phyloP scores from a whole-genome alignment of 2,113 vertebrate species.

The Odocoileus virginianus region DNA sequence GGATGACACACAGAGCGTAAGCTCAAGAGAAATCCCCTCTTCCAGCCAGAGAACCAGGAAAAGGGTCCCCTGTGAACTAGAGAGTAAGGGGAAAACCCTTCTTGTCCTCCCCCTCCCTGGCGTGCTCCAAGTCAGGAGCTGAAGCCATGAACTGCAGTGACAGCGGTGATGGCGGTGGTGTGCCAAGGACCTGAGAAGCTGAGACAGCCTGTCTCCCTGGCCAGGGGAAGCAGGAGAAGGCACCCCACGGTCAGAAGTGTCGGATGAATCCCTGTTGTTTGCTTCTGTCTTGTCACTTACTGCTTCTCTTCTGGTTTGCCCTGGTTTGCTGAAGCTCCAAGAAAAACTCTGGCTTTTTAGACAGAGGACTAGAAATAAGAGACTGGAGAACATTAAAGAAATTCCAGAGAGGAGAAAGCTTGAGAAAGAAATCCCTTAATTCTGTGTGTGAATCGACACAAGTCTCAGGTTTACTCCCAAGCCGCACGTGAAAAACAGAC shows the following conservation, averaged over 20 bases:
- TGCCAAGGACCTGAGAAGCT: background rate
- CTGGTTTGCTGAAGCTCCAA: background rate
- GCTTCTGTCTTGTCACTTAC: background rate
- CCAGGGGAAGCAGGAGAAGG: background rate
- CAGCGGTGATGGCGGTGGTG: fast-evolving
- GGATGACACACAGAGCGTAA: background rate
- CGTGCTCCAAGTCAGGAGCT: background rate
- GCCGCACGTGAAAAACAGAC: background rate
- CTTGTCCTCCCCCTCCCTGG: too few species aligned
- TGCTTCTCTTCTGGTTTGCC: background rate
- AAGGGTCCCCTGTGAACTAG: background rate
- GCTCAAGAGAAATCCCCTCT: background rate
- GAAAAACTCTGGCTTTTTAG: background rate
- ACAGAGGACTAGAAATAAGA: background rate
- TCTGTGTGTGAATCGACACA: background rate
- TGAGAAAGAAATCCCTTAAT: background rate
- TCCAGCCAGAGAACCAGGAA: background rate
- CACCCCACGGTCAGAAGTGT: background rate
- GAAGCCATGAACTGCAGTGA: background rate
- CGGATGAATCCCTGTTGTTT: background rate
- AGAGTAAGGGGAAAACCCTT: background rate
- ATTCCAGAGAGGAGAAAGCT: background rate
- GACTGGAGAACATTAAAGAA: background rate
- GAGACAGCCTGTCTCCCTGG: background rate
- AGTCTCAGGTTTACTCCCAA: background rate